Evolutionary conservation across 1,140 invertebrate genomes (phyloP), one percentile per base, ranked within the genome.

Genomic region (Philotrypesis tridentata): DNA sequence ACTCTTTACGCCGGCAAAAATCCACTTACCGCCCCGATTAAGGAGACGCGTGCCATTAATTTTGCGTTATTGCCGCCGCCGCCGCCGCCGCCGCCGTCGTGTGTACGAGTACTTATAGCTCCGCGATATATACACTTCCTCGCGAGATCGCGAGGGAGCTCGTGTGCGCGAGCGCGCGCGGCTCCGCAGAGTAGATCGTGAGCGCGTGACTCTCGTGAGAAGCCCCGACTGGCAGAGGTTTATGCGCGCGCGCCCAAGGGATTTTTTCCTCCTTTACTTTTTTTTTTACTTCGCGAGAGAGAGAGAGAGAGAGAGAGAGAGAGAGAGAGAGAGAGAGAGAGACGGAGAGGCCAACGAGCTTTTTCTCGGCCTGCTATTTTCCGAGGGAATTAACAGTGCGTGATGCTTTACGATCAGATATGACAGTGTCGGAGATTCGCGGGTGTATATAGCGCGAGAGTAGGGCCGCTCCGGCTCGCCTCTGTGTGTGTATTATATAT

Each of bases 1-100:
- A 11, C 33, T 78, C 74, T 74, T 73, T 77, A 72, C 55, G 60
- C 60, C 43, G 23, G 60, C 40, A 67, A 79, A 79, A 82, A 82
- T 82, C 74, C 75, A 82, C 81, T 82, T 82, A 79, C 75, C 75
- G 60, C 5, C 60, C 43, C 74, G 81, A 82, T 82, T 82, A 82
- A 73, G 65, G 73, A 71, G 74, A 72, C 80, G 74, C 74, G 80
- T 82, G 71, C 74, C 74, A 82, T 82, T 82, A 82, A 82, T 82
- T 82, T 82, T 61, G 74, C 48, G 43, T 72, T 77, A 71, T 77
- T 82, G 55, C 67, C 33, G 67, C 72, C n/a, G n/a, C 23, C 33
- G 71, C 70, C 31, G 60, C 1, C 43, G 43, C 61, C 4, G 61
- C 61, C 61, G 23, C 61, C 8, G 63, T 27, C 48, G 48, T n/a